Evolutionary conservation across 2,888 invertebrate species (phyloP), one percentile per base, ranked within the genome.

Genomic region (Drosophila paracracens): DNA sequence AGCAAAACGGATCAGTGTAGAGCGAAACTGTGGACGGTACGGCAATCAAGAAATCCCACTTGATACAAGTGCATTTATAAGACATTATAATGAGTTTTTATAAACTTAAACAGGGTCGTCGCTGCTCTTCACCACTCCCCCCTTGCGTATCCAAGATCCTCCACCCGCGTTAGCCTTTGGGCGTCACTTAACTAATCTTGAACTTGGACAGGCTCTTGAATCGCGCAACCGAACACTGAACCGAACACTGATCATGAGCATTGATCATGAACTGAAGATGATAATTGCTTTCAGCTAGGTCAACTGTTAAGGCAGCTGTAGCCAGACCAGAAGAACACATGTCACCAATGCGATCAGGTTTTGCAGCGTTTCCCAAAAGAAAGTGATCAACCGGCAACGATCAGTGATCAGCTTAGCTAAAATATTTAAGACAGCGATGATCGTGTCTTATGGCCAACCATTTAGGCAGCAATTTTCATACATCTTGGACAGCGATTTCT

Each of bases 41-140:
- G 79, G 77, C 83, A 84, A 83, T 82, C 82, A 82, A 82, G 83
- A 86, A 89, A 86, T 86, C 89, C 87, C 90, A 88, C 90, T 88
- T 90, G 88, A 88, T 88, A 88, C 90, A 90, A 88, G 88, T 90
- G 88, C 81, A 84, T 88, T 90, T 87, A 89, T 83, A 91, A 91
- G 85, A 91, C 90, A 89, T 83, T 89, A 89, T 89, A 89, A 89
- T 89, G 89, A 89, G 89, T 89, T 89, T 89, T 89, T 89, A 88
- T 89, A 91, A 89, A 86, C 85, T 91, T 89, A 91, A 89, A 88
- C 90, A 90, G 86, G 88, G 90, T 83, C 84, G 69, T 60, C 67
- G 52, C 60, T 6, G 27, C 48, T 27, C 53, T 40, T 35, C 54
- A 40, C 21, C 43, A 5, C 36, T 25, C 46, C 21, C 16, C 27